phyloP scores from a whole-genome alignment of 2,113 vertebrate genomes.

The Clarias magur region DNA sequence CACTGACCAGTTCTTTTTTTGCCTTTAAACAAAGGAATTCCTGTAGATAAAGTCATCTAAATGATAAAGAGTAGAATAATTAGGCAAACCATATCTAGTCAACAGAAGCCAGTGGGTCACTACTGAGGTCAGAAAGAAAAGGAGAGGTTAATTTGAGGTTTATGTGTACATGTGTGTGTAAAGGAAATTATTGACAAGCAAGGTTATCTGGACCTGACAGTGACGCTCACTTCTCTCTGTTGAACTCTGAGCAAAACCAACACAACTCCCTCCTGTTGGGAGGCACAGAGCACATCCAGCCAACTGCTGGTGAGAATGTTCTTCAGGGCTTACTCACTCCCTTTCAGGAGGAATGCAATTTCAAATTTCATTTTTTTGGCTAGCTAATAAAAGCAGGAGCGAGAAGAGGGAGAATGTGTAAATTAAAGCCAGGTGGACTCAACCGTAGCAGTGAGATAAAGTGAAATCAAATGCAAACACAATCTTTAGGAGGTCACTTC shows the following conservation, averaged over 20 bases:
- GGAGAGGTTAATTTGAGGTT: neutral
- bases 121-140: conserved; percentile 2
- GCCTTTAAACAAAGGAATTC: conserved; percentile 4
- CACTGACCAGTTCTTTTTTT: conserved; percentile 4
- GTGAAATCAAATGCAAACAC: conserved; percentile 14
- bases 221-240: neutral
- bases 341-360: neutral
- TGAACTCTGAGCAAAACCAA: conserved; percentile 18
- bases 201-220: conserved; percentile 7
- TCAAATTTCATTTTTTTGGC: conserved; percentile 1
- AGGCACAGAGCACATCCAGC: conserved; percentile 7
- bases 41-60: conserved; percentile 24
- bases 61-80: conserved; percentile 28
- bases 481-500: conserved; percentile 1
- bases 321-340: neutral
- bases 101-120: conserved; percentile 15
- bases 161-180: neutral
- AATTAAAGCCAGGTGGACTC: conserved; percentile 31
- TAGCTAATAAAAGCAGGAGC: neutral
- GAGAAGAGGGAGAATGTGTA: conserved; percentile 13
- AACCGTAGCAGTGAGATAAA: conserved; percentile 23
- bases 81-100: neutral
- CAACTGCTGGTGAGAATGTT: neutral
- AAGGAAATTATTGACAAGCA: neutral
- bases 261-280: neutral